These are phyloP conservation scores for Ctenopoma multispine DNA, from an alignment of 2,797 vertebrate species.

Conservation along the genomic window DNA sequence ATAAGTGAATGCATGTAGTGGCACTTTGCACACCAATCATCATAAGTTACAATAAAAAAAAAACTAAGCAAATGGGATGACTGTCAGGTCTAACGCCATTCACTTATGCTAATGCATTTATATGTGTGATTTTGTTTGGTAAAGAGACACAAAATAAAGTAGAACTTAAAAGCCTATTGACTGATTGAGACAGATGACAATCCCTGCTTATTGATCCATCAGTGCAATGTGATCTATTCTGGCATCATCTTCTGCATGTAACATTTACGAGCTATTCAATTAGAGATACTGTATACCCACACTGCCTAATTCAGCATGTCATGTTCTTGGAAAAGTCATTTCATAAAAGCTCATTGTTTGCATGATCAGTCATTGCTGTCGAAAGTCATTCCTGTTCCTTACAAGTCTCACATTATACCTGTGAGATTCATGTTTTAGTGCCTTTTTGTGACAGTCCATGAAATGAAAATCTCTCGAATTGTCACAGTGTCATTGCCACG, in stretches of 20 bases:
- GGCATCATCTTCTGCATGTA: background rate
- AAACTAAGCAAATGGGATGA: background rate
- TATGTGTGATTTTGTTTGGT: background rate
- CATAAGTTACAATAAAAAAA: background rate
- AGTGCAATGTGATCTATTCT: background rate
- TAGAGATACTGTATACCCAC: background rate
- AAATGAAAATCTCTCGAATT: background rate
- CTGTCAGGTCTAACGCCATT: background rate
- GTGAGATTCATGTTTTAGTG: background rate
- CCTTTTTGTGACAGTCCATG: background rate
- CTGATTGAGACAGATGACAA: background rate
- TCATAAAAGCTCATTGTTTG: background rate
- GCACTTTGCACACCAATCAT: too few species aligned
- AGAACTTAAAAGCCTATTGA: constrained; percentile 4
- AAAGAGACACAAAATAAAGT: background rate
- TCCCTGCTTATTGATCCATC: background rate
- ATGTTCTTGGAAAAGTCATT: background rate
- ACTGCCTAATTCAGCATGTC: background rate
- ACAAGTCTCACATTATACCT: background rate
- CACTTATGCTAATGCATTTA: background rate
- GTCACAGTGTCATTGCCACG: background rate
- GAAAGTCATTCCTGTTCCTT: background rate
- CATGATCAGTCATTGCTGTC: background rate
- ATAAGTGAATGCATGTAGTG: background rate
- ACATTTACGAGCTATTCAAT: background rate